phyloP scores from a whole-genome alignment of 2,888 invertebrate species.

The Stenurella melanura region DNA sequence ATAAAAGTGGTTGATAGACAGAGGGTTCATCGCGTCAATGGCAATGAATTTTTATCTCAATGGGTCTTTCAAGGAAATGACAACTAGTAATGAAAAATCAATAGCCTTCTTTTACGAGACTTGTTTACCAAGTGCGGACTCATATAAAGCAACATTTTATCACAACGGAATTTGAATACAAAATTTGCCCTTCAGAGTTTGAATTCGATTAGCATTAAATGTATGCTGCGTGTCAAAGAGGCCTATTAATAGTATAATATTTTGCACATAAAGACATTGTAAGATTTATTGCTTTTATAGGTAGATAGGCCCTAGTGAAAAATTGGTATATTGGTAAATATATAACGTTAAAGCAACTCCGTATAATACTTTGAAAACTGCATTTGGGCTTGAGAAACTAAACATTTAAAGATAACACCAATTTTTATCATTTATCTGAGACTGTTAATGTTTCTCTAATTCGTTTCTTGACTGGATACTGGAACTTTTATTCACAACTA shows the following conservation, averaged over 20 bases:
- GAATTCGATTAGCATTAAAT: slow-evolving; percentile 7
- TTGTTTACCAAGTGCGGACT: slow-evolving; percentile 33
- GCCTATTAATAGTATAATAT: background rate
- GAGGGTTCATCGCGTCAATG: slow-evolving; percentile 30
- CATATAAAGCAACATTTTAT: slow-evolving; percentile 14
- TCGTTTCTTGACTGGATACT: too few species aligned
- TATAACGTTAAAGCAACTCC: too few species aligned
- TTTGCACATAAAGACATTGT: slow-evolving; percentile 1
- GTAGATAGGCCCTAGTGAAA: background rate
- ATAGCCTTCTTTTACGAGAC: slow-evolving; percentile 33
- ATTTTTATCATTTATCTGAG: too few species aligned
- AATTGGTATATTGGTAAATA: too few species aligned
- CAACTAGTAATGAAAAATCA: slow-evolving; percentile 38
- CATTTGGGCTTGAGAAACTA: too few species aligned
- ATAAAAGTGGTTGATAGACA: slow-evolving; percentile 25
- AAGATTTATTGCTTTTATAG: background rate
- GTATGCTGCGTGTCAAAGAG: slow-evolving; percentile 4
- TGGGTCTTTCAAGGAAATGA: slow-evolving; percentile 32
- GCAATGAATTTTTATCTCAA: slow-evolving; percentile 35
- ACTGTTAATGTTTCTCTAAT: too few species aligned
- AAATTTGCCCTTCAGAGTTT: slow-evolving; percentile 19
- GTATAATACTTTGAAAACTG: too few species aligned
- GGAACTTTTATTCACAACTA: too few species aligned
- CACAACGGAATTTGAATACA: slow-evolving; percentile 24
- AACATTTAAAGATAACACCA: too few species aligned